phyloP scores from a whole-genome alignment of 2,113 vertebrate genomes.

The Atlantisia rogersi region DNA sequence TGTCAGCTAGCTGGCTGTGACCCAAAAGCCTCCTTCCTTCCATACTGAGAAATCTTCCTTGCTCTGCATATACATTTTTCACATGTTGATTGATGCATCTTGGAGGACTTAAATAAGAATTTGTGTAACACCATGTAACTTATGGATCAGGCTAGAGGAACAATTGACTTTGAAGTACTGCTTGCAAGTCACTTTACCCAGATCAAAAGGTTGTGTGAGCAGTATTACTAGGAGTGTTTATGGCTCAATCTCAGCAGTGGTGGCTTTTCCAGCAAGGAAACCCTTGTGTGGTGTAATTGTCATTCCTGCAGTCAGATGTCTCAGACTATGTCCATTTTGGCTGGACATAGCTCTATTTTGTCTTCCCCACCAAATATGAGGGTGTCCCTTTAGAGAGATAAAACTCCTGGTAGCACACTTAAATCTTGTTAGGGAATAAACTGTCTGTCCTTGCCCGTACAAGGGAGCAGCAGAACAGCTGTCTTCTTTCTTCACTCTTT shows the following conservation, averaged over 20 bases:
- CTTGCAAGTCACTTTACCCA: background rate
- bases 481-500: background rate
- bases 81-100: background rate
- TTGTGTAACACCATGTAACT: background rate
- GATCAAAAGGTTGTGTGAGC: background rate
- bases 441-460: background rate
- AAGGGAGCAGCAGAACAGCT: background rate
- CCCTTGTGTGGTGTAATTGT: background rate
- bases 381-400: background rate
- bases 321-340: background rate
- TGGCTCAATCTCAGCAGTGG: background rate
- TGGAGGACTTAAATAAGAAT: background rate
- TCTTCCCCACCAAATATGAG: background rate
- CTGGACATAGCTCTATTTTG: background rate
- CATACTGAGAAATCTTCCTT: background rate
- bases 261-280: background rate
- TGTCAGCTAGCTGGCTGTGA: background rate
- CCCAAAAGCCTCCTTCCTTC: background rate
- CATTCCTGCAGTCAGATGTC: background rate
- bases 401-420: background rate
- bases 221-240: background rate
- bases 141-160: background rate
- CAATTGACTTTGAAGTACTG: background rate
- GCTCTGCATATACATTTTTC: background rate
- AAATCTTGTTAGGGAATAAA: background rate